Base-by-base conservation (phyloP, 2,797 vertebrate genomes). In the Sus cebifrons region DNA sequence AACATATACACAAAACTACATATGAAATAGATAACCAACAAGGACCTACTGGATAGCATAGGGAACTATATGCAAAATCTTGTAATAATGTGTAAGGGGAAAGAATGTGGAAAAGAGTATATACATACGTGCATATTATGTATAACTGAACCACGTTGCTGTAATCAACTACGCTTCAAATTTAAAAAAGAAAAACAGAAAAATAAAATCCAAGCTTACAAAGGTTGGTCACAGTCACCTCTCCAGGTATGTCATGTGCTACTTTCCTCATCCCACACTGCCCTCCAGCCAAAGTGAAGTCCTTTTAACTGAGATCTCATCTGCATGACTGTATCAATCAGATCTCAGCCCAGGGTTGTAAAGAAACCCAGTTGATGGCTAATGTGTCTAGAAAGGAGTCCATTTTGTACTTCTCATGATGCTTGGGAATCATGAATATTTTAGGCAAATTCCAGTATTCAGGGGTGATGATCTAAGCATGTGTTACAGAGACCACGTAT, bases 361-460 rank as follows among this genome's bases (percentile, higher is more conserved):
- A 84, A 89, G 65, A 64, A 60, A 67, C 6, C 44, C 62, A 67
- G 40, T 0, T 4, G 20, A 68, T 52, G 36, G 52, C 32, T 67
- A 78, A 89, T 1, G 0, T 60, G 89, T 44, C 56, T 65, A 68
- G 67, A 27, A 52, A 81, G 44, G 40, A 36, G 49, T 54, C 10
- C 75, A 32, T 82, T 44, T 64, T 64, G 17, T 40, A 40, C 64
- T 86, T 95, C 70, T n/a, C 81, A 12, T 1, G 73, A 83, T 52
- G 83, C 18, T 78, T n/a, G 79, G 27, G 21, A 27, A 64, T 93
- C 86, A 65, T 29, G 12, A 84, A 89, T 49, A 93, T 86, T 89
- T 95, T 73, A 65, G 77, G 62, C 32, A 87, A 82, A 92, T 92
- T 86, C 58, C 20, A 83, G 49, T 83, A 86, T 67, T 86, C 15